A percentile compares a stretch with the other conserved stretches of the same genome.
These are phyloP conservation scores for Nesospiza acunhae DNA, from an alignment of 2,113 vertebrate species.

Conservation along the genomic window DNA sequence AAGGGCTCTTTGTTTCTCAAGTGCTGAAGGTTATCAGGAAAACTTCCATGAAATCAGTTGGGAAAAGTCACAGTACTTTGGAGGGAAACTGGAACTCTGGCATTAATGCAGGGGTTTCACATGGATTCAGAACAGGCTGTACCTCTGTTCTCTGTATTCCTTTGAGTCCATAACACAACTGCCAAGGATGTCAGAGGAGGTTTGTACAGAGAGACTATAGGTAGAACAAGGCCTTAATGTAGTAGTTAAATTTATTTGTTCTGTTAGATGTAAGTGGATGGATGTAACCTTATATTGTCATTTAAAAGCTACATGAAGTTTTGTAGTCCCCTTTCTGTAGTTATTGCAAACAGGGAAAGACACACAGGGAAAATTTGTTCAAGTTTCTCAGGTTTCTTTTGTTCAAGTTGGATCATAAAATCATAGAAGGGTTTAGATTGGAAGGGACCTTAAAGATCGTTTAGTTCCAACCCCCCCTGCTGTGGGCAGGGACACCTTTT, in stretches of 20 bases:
- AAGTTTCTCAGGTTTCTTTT: neutral
- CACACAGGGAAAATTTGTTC: neutral
- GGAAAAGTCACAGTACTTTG: neutral
- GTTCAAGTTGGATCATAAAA: neutral
- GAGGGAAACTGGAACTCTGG: neutral
- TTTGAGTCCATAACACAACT: neutral
- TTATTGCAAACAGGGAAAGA: neutral
- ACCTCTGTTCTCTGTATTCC: neutral
- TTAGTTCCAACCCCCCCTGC: accelerated
- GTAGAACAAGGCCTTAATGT: neutral
- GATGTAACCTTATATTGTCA: neutral
- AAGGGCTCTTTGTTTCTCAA: neutral
- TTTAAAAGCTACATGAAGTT: neutral
- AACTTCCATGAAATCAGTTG: neutral
- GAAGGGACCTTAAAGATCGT: neutral
- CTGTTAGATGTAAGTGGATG: neutral
- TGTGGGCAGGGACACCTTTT: no score
- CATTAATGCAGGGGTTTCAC: neutral
- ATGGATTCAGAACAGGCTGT: neutral
- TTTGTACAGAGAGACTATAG: neutral
- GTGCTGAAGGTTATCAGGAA: neutral
- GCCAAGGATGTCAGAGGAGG: neutral
- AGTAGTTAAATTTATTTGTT: neutral
- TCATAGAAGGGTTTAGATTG: neutral
- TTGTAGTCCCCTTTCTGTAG: neutral